Conservation (phyloP, 2,113 vertebrate genomes). For the Elephantulus edwardii region DNA sequence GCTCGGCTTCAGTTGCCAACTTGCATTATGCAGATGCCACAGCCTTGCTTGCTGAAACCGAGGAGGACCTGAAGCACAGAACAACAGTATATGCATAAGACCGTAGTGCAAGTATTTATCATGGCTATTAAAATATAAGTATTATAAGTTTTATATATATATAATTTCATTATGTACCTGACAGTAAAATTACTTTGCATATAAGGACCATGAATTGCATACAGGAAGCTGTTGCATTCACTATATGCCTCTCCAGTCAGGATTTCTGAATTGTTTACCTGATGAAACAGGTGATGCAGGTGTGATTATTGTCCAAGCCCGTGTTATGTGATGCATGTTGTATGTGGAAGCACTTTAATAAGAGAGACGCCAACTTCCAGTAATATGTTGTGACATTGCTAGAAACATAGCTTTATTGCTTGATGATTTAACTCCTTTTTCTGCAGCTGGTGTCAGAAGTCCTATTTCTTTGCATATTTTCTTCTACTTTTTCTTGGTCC, state of each 20-base stretch:
- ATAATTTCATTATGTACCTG: no score
- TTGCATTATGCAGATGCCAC: no score
- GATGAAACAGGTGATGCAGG: background rate
- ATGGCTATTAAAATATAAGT: background rate
- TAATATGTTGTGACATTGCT: slow-evolving; percentile 18
- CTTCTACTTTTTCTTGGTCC: background rate
- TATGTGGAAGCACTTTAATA: slow-evolving; percentile 6
- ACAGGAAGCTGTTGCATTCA: no score
- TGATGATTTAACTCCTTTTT: slow-evolving; percentile 24
- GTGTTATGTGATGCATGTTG: background rate
- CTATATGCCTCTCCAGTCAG: no score
- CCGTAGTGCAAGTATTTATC: background rate
- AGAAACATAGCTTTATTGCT: slow-evolving; percentile 34
- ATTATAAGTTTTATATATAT: no score
- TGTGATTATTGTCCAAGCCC: background rate
- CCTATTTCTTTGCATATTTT: background rate
- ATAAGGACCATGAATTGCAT: no score
- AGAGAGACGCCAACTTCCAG: slow-evolving; percentile 14
- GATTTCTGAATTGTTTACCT: no score
- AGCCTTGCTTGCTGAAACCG: no score
- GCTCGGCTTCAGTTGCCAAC: no score
- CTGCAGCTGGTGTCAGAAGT: slow-evolving; percentile 33
- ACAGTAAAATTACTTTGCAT: no score
- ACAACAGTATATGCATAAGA: no score
- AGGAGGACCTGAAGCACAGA: no score